Conservation (phyloP, 64 coral and sea anemone genomes). For the Actinia tenebrosa region DNA sequence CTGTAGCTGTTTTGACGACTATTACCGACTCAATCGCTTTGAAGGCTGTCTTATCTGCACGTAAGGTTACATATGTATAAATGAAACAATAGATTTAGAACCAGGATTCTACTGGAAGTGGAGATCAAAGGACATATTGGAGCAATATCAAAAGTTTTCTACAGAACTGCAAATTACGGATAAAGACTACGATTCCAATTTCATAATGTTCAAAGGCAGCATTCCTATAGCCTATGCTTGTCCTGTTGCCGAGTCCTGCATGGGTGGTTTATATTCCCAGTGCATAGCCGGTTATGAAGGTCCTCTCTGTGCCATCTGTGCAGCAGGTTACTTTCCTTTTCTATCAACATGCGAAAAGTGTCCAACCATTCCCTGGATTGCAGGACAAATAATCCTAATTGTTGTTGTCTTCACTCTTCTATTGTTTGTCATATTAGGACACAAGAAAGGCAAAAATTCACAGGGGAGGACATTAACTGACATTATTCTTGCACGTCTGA, state of each 20-base stretch:
- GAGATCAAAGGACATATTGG: neutral
- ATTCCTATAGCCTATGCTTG: slow-evolving; percentile 27
- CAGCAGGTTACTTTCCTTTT: slow-evolving; percentile 13
- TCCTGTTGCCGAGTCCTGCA: slow-evolving; percentile 20
- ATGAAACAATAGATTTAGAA: slow-evolving; percentile 24
- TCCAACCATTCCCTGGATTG: slow-evolving; percentile 37
- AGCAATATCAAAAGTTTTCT: slow-evolving; percentile 5
- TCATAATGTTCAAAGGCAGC: neutral
- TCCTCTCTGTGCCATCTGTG: neutral
- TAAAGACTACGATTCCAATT: neutral
- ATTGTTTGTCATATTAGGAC: neutral
- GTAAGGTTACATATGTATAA: slow-evolving; percentile 21
- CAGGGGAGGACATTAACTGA: neutral
- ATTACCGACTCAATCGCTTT: no score
- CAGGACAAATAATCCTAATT: slow-evolving; percentile 15
- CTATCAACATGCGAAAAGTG: slow-evolving; percentile 40
- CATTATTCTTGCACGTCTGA: slow-evolving; percentile 1
- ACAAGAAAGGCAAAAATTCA: neutral
- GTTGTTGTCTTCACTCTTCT: neutral
- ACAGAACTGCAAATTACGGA: slow-evolving; percentile 21
- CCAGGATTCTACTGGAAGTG: slow-evolving; percentile 41
- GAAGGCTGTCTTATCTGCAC: no score
- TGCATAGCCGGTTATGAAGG: neutral
- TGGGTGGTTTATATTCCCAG: neutral
- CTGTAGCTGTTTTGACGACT: no score